Conservation (phyloP, 2,888 invertebrate species). For the Hirtodrosophila cameraria region DNA sequence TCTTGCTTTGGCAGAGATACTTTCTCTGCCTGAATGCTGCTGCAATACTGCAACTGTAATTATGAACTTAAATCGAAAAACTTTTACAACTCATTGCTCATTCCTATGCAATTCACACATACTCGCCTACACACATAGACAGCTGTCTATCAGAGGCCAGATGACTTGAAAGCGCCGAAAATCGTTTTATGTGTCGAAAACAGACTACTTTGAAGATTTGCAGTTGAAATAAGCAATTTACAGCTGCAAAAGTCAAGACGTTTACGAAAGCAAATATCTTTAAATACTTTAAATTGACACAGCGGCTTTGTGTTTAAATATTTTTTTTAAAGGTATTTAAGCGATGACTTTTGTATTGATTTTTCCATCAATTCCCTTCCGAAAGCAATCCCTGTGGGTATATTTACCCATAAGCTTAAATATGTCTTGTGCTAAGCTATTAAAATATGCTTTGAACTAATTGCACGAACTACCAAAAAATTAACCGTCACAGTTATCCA, state of each 20-base stretch:
- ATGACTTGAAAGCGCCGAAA: slow-evolving; percentile 23
- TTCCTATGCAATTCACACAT: slow-evolving; percentile 40
- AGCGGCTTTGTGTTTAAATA: too few species aligned
- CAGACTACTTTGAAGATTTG: slow-evolving; percentile 1
- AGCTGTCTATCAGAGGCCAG: slow-evolving; percentile 58
- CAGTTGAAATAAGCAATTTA: slow-evolving; percentile 24
- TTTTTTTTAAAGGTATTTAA: background rate
- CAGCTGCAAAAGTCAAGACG: background rate
- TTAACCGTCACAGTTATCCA: too few species aligned
- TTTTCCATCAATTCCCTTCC: too few species aligned
- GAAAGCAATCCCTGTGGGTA: too few species aligned
- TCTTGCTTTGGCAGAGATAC: too few species aligned
- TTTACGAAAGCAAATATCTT: background rate
- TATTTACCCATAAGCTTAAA: too few species aligned
- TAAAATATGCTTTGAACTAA: too few species aligned
- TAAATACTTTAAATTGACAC: too few species aligned
- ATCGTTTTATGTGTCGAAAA: slow-evolving; percentile 27
- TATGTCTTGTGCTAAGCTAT: too few species aligned
- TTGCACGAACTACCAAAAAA: too few species aligned
- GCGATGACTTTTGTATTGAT: too few species aligned
- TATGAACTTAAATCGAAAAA: slow-evolving; percentile 79
- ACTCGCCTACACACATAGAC: slow-evolving; percentile 28
- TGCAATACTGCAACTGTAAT: slow-evolving; percentile 68
- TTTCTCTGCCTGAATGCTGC: slow-evolving; percentile 11
- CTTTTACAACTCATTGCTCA: slow-evolving; percentile 74